Evolutionary conservation across 1,140 invertebrate species (phyloP).

Genomic region (Drosophila willistoni): DNA sequence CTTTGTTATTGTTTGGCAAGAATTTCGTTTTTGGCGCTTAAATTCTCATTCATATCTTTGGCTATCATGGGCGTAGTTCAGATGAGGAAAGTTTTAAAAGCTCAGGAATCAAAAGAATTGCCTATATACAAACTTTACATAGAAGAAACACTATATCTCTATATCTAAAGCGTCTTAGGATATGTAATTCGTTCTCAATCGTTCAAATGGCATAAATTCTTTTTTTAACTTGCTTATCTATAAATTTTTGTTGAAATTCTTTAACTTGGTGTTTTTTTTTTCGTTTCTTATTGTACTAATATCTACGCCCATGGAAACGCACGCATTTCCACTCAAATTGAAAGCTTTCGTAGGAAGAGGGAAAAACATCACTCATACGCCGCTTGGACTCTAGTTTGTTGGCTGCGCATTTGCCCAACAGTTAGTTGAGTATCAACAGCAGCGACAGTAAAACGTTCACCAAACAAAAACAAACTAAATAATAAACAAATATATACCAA

Average conservation of each 20-base stretch:
- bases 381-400: constrained; percentile 60
- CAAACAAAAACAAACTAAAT: background rate
- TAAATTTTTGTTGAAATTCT: too few relatives aligned
- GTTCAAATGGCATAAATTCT: too few relatives aligned
- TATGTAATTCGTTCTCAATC: too few relatives aligned
- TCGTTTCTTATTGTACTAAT: background rate
- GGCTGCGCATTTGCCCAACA: constrained; percentile 68
- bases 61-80: background rate
- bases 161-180: too few relatives aligned
- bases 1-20: constrained; percentile 7
- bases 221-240: too few relatives aligned
- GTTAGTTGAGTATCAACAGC: constrained; percentile 72
- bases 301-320: background rate
- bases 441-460: constrained; percentile 43
- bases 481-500: background rate
- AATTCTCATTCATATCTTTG: constrained; percentile 11
- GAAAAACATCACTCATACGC: constrained; percentile 74
- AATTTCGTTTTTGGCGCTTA: constrained; percentile 3
- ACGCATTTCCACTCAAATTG: constrained; percentile 29
- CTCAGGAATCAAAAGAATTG: too few relatives aligned
- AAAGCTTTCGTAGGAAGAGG: constrained; percentile 60
- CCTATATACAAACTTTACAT: too few relatives aligned
- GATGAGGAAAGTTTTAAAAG: background rate
- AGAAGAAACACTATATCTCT: too few relatives aligned
- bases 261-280: too few relatives aligned